Evolutionary conservation across 2,888 invertebrate species (phyloP), one percentile per base, ranked within the genome.

Genomic region (Stramonita haemastoma): DNA sequence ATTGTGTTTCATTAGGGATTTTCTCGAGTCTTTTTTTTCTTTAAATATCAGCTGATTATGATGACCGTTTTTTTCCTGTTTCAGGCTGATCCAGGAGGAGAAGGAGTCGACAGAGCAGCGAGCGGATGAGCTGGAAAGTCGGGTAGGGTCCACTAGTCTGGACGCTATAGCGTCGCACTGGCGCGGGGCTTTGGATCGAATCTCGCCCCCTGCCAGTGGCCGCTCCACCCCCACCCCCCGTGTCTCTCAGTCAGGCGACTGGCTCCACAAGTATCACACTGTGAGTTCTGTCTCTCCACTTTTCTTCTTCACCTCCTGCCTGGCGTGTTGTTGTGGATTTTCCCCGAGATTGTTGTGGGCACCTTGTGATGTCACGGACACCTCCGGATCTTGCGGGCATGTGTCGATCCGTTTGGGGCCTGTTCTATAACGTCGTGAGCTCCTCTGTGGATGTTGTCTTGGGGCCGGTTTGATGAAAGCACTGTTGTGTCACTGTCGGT

Each of bases 111-210:
- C 99, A 0, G 99, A 99, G 96, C 98, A 99, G 11, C 96, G 99
- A 85, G 99, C 99, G 0, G 99, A 99, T 96, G 99, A 99, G 96
- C 97, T 99, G 91, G 99, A 99, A 96, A 99, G 98, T 92, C 97
- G 99, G 94, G 98, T 99, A 93, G 99, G 95, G 87, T 95, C 95
- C 89, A 95, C 95, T 90, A 98, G 98, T 96, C 97, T 99, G 96
- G 99, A 99, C 91, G 93, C 94, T 77, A 93, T 95, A 88, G 96
- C 96, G 90, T 97, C 98, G 93, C 98, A 98, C 95, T 98, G 98
- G 91, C 97, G 93, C 94, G 98, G 98, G 91, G 93, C 94, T 86
- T 93, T 92, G 79, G 93, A 93, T 87, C 93, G 94, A n/a, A 91
- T 93, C 81, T 98, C 98, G 85, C 98, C 99, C 87, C 96, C 96